phyloP scores from a whole-genome alignment of 2,113 vertebrate species.

The Chaenocephalus aceratus region DNA sequence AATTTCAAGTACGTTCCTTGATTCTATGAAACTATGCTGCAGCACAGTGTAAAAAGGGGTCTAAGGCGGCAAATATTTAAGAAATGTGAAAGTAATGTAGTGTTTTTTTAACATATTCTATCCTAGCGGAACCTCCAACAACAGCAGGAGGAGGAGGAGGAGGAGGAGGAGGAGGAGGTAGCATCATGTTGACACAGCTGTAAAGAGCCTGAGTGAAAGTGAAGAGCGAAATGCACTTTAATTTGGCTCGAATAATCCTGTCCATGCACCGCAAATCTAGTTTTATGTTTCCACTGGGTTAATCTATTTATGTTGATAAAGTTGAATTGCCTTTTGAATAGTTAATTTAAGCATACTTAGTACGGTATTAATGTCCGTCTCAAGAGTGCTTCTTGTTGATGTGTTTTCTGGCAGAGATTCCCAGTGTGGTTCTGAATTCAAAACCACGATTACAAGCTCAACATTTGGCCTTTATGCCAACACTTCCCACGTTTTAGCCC shows the following conservation, averaged over 20 bases:
- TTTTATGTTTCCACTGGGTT: background rate
- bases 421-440: background rate
- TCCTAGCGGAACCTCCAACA: background rate
- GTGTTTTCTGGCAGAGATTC: background rate
- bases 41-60: background rate
- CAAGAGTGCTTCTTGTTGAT: background rate
- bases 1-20: background rate
- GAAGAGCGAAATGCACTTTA: constrained; percentile 18
- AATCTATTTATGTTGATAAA: background rate
- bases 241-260: background rate
- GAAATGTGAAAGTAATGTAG: background rate
- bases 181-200: constrained; percentile 70
- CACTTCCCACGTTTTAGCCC: constrained; percentile 6
- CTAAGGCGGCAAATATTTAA: background rate
- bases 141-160: constrained; percentile 40
- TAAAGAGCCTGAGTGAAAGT: constrained; percentile 10
- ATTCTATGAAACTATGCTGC: background rate
- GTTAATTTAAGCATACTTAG: background rate
- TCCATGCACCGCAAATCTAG: background rate
- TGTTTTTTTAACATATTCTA: background rate
- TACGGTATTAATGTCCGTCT: background rate
- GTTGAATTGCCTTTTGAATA: background rate
- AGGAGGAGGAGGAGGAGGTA: constrained; percentile 5
- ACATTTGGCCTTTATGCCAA: background rate
- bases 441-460: background rate